phyloP scores from a whole-genome alignment of 1,140 invertebrate species.

The Nixonia krombeini region DNA sequence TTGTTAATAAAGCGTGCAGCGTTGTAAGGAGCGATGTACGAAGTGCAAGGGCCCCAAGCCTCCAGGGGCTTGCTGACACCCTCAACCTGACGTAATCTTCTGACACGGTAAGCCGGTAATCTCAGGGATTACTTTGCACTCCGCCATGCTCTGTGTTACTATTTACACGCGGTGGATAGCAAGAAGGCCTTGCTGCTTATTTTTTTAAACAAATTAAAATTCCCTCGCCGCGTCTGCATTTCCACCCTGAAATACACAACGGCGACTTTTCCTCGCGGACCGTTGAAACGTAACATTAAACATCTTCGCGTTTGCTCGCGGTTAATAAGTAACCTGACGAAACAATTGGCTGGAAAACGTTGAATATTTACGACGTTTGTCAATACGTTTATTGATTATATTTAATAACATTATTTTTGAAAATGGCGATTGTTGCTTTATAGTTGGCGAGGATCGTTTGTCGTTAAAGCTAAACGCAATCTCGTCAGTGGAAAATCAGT shows the following conservation, averaged over 20 bases:
- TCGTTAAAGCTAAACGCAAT: no score
- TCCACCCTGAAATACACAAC: slow-evolving; percentile 25
- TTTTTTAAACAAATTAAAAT: slow-evolving; percentile 46
- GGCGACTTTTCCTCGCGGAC: no score
- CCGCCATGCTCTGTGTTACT: slow-evolving; percentile 52
- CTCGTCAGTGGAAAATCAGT: no score
- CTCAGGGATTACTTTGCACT: slow-evolving; percentile 68
- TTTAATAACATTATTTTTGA: no score
- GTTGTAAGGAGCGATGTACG: slow-evolving; percentile 18
- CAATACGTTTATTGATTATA: no score
- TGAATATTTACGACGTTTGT: no score
- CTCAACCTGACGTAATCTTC: slow-evolving; percentile 72
- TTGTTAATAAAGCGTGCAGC: slow-evolving; percentile 42
- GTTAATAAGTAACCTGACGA: no score
- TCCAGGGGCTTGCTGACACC: slow-evolving; percentile 65
- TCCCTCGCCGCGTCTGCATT: slow-evolving; percentile 19
- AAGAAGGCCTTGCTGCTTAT: slow-evolving; percentile 43
- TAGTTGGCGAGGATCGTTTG: no score
- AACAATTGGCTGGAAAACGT: no score
- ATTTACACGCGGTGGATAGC: slow-evolving; percentile 61
- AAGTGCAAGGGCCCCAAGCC: slow-evolving; percentile 44
- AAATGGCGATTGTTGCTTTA: no score
- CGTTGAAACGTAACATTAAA: no score
- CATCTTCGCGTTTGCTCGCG: no score
- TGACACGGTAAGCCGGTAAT: slow-evolving; percentile 71